Base-by-base conservation (phyloP, 2,888 invertebrate genomes). In the Aproaerema taeniolella region DNA sequence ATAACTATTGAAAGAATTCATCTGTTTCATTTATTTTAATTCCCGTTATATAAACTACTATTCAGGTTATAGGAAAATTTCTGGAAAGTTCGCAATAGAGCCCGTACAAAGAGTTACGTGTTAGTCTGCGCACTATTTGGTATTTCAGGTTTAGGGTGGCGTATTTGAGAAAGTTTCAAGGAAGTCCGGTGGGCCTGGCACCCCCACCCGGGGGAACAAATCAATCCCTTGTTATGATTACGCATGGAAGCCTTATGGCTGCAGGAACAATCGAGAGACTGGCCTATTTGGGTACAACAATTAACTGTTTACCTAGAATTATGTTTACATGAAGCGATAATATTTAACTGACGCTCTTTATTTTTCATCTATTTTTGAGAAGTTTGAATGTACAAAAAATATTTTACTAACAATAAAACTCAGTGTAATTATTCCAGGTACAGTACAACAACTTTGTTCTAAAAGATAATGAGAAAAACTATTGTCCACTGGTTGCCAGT, bases 121-220 rank as follows among this genome's bases (percentile, higher is more conserved):
- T 20, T 7, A 42, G 36, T 9, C 14, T 17, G 16, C 17, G 20
- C n/a, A 5, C n/a, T 29, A 20, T 36, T 36, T 36, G 25, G 14
- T 10, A 15, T 14, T 14, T 14, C 25, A 16, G 3, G 20, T 29
- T 47, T 41, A n/a, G 47, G 43, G 31, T 29, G 31, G 24, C 44
- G 43, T 45, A 47, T 39, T 28, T 41, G 46, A 36, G 36, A 45
- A 50, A 66, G 56, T 71, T 70, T 66, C 60, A 66, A 67, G 68
- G 68, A 71, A 65, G 50, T 66, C 65, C 52, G 39, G 33, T 31
- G 31, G 53, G 50, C 63, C 69, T 71, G 65, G 55, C 45, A 58
- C 55, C 62, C 57, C 45, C 58, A 60, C 56, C 52, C 53, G 46
- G 36, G 41, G 16, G 29, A 50, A 59, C 55, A 53, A 63, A 58